A percentile compares a stretch with the other conserved stretches of the same genome.
Evolutionary conservation across 1,140 invertebrate species (phyloP).

Genomic region (Diachasma alloeum): DNA sequence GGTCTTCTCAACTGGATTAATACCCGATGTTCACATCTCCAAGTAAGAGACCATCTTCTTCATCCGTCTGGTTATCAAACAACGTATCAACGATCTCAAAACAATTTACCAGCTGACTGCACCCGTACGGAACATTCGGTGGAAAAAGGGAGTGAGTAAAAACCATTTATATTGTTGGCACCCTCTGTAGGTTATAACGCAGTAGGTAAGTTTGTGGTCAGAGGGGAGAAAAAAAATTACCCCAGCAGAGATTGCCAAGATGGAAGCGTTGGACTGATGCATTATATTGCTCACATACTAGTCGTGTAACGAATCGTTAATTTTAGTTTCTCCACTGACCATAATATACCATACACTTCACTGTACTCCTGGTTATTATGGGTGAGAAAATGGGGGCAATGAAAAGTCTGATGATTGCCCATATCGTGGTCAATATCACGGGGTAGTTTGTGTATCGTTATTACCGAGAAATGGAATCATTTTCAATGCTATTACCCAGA

Average conservation of each 20-base stretch:
- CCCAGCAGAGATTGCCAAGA: not conserved
- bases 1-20: no score
- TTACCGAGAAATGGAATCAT: constrained; percentile 50
- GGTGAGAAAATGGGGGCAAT: not conserved
- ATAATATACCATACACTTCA: not conserved
- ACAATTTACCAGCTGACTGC: not conserved
- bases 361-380: not conserved
- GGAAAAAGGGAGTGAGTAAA: not conserved
- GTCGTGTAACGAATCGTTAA: constrained; percentile 5
- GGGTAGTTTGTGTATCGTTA: constrained; percentile 33
- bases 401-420: not conserved
- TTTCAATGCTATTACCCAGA: constrained; percentile 28
- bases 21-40: no score
- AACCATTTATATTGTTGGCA: constrained; percentile 9
- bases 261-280: not conserved
- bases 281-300: not conserved
- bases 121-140: not conserved
- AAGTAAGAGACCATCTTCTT: not conserved
- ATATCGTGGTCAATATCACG: not conserved
- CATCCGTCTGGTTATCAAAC: not conserved
- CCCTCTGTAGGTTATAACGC: not conserved
- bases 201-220: not conserved
- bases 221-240: not conserved
- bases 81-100: not conserved
- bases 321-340: not conserved